Percentiles rank a stretch among this genome's conserved stretches.
phyloP scores from a whole-genome alignment of 2,888 invertebrate genomes.

The Melanchra persicariae region DNA sequence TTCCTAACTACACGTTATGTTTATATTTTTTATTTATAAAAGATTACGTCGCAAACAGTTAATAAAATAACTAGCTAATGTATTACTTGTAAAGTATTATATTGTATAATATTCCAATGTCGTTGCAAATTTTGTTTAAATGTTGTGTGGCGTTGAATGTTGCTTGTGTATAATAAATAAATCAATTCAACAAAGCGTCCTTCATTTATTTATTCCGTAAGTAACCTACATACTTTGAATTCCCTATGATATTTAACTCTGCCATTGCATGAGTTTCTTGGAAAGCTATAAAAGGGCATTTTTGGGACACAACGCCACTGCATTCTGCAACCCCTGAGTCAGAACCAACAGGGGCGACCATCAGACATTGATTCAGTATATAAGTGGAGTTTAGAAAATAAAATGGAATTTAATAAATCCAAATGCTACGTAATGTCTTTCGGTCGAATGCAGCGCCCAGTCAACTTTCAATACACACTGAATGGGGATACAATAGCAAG shows the following conservation, averaged over 20 bases:
- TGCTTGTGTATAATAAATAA: slow-evolving; percentile 75
- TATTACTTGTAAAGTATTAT: slow-evolving; percentile 45
- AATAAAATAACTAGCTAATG: slow-evolving; percentile 31
- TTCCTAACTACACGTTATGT: background rate
- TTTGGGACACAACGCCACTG: background rate
- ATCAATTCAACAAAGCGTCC: slow-evolving; percentile 25
- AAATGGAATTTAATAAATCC: too few species aligned
- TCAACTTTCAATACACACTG: too few species aligned
- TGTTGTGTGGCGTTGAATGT: slow-evolving; percentile 76
- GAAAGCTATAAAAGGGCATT: background rate
- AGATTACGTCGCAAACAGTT: slow-evolving; percentile 7
- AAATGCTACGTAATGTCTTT: too few species aligned
- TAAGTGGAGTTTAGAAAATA: too few species aligned
- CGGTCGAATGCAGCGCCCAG: too few species aligned
- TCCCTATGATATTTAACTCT: background rate
- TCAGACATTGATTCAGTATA: too few species aligned
- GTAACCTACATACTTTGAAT: too few species aligned
- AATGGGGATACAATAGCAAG: too few species aligned
- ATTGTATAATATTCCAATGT: slow-evolving; percentile 53
- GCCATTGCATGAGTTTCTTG: background rate
- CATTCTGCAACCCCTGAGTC: too few species aligned
- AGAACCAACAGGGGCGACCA: too few species aligned
- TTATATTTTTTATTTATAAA: background rate
- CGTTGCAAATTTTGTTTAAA: slow-evolving; percentile 62
- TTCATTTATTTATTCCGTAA: slow-evolving; percentile 4